These are phyloP conservation scores for Fragum fragum DNA, from an alignment of 2,888 invertebrate genomes.

Conservation along the genomic window DNA sequence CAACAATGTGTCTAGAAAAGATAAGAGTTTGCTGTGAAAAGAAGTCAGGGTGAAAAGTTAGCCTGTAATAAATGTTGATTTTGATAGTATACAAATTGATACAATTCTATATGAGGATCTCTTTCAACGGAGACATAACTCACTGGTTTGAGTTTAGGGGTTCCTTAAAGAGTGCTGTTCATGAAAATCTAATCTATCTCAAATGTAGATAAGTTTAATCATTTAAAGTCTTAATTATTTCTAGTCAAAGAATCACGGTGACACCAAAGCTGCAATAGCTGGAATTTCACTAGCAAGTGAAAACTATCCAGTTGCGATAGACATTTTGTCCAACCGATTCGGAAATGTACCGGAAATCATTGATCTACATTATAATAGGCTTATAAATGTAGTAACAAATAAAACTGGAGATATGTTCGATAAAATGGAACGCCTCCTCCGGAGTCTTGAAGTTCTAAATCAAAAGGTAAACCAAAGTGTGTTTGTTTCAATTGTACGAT, in stretches of 20 bases:
- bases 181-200: conserved; percentile 17
- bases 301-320: conserved; percentile 28
- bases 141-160: conserved; percentile 36
- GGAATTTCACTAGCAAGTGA: conserved; percentile 24
- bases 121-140: conserved; percentile 30
- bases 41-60: conserved; percentile 7
- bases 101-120: conserved; percentile 9
- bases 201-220: conserved; percentile 32
- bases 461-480: neutral
- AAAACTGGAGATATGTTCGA: conserved; percentile 9
- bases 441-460: conserved; percentile 2
- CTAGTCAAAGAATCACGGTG: conserved; percentile 6
- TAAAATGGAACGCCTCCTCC: conserved; percentile 1
- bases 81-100: conserved; percentile 4
- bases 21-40: conserved; percentile 26
- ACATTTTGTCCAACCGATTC: conserved; percentile 18
- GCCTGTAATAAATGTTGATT: conserved; percentile 1
- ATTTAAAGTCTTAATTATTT: no score
- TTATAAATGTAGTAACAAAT: conserved; percentile 13
- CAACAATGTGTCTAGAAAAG: conserved; percentile 27
- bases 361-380: conserved; percentile 37
- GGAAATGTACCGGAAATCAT: conserved; percentile 35
- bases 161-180: conserved; percentile 25
- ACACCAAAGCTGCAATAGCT: conserved; percentile 28
- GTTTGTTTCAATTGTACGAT: conserved; percentile 7